Percentiles rank a stretch among this genome's conserved stretches.
phyloP scores from a whole-genome alignment of 2,113 vertebrate species.

The Epinephelus lanceolatus region DNA sequence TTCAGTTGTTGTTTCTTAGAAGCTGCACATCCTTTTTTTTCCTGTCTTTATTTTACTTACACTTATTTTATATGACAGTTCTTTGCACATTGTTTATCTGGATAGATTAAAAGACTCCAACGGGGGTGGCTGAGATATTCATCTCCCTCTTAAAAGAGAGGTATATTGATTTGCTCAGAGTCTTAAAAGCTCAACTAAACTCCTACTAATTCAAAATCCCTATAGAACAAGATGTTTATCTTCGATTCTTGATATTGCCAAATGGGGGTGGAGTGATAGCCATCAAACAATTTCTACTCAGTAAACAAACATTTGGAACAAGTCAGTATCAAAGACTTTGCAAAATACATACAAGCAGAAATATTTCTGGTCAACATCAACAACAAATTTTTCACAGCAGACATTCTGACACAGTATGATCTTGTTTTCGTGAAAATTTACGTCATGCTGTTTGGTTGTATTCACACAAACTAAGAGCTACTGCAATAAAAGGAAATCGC shows the following conservation, averaged over 20 bases:
- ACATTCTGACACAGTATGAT: background rate
- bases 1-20: slow-evolving; percentile 9
- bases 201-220: slow-evolving; percentile 47
- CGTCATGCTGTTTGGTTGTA: background rate
- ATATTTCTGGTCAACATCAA: slow-evolving; percentile 13
- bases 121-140: slow-evolving; percentile 48
- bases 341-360: slow-evolving; percentile 15
- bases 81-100: slow-evolving; percentile 27
- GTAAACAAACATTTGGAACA: slow-evolving; percentile 17
- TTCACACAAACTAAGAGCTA: slow-evolving; percentile 2
- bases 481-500: slow-evolving; percentile 1
- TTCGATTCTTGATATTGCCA: slow-evolving; percentile 60
- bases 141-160: slow-evolving; percentile 61
- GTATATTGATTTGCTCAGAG: slow-evolving; percentile 68
- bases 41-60: background rate
- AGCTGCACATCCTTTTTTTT: background rate
- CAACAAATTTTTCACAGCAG: background rate
- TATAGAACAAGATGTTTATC: slow-evolving; percentile 65
- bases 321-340: background rate
- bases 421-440: slow-evolving; percentile 24
- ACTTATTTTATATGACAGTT: slow-evolving; percentile 9
- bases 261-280: slow-evolving; percentile 38
- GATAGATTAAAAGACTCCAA: slow-evolving; percentile 34
- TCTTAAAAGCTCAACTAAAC: slow-evolving; percentile 65
- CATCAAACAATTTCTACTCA: slow-evolving; percentile 39